A percentile compares a stretch with the other conserved stretches of the same genome.
Evolutionary conservation across 2,113 vertebrate species (phyloP).

Genomic region (Ophthalmolycus amberensis): DNA sequence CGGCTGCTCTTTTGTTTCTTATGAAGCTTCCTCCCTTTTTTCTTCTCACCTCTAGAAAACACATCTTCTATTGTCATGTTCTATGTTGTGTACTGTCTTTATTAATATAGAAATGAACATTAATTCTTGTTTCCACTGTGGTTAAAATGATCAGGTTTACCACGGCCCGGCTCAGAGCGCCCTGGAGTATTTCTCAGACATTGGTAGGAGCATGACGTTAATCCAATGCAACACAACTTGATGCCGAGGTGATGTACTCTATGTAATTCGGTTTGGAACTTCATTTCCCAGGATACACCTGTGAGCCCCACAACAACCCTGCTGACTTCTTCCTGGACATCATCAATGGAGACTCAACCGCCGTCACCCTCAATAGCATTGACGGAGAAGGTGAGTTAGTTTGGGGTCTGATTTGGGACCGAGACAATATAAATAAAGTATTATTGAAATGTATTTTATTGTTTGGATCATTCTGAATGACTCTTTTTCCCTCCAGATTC

Average conservation of each 20-base stretch:
- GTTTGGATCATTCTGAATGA: accelerated
- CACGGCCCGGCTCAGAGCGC: slow-evolving; percentile 87
- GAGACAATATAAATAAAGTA: not conserved
- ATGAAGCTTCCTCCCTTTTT: not conserved
- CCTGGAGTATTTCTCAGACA: slow-evolving; percentile 86
- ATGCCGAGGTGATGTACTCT: accelerated
- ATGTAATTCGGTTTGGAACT: not conserved
- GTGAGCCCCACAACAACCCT: slow-evolving; percentile 94
- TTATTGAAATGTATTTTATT: not conserved
- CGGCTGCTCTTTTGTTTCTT: not conserved
- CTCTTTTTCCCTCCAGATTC: slow-evolving; percentile 19
- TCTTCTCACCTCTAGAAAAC: no score
- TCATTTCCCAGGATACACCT: slow-evolving; percentile 86
- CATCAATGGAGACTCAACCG: slow-evolving; percentile 91
- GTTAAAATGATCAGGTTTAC: slow-evolving; percentile 83
- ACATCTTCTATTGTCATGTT: not conserved
- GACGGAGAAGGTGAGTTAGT: not conserved
- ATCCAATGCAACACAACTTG: accelerated
- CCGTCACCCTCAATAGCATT: slow-evolving; percentile 62
- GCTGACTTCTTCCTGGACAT: slow-evolving; percentile 96
- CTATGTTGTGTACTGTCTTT: not conserved
- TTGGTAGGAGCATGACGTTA: slow-evolving; percentile 78
- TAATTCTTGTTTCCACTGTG: not conserved
- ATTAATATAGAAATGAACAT: no score
- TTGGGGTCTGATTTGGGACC: not conserved